phyloP scores from a whole-genome alignment of 1,140 invertebrate genomes.

The Antheraea pernyi region DNA sequence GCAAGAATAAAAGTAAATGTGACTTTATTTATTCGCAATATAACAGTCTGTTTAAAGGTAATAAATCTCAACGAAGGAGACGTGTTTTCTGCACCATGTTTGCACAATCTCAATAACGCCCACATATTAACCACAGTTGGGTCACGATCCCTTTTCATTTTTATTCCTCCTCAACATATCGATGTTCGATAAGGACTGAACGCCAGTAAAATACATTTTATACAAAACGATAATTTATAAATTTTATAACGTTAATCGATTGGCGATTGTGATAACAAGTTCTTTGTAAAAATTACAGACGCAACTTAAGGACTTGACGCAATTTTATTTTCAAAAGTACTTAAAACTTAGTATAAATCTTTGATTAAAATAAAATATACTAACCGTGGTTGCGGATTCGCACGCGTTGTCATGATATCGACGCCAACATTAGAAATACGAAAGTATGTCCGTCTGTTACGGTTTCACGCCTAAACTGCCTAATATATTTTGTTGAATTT shows the following conservation, averaged over 20 bases:
- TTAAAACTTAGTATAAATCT: too few species aligned
- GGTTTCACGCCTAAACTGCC: too few species aligned
- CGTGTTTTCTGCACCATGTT: conserved; percentile 14
- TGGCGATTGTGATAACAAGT: background rate
- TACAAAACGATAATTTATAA: background rate
- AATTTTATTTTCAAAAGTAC: too few species aligned
- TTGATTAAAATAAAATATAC: too few species aligned
- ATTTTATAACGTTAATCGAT: background rate
- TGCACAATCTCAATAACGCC: conserved; percentile 19
- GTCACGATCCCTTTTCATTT: conserved; percentile 21
- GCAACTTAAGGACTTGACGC: too few species aligned
- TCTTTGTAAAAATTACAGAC: background rate
- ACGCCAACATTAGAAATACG: too few species aligned
- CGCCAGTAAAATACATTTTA: background rate
- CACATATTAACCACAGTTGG: conserved; percentile 18
- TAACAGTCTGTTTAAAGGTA: conserved; percentile 7
- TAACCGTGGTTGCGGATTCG: too few species aligned
- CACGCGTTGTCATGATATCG: too few species aligned
- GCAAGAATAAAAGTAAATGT: background rate
- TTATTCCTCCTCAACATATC: conserved; percentile 5
- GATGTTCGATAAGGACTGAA: conserved; percentile 2
- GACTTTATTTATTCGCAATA: conserved; percentile 11
- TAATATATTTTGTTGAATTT: too few species aligned
- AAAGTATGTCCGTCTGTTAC: too few species aligned
- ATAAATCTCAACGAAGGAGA: conserved; percentile 11